Base-by-base conservation (phyloP, 2,113 vertebrate genomes). In the Mormyrus lacerda region DNA sequence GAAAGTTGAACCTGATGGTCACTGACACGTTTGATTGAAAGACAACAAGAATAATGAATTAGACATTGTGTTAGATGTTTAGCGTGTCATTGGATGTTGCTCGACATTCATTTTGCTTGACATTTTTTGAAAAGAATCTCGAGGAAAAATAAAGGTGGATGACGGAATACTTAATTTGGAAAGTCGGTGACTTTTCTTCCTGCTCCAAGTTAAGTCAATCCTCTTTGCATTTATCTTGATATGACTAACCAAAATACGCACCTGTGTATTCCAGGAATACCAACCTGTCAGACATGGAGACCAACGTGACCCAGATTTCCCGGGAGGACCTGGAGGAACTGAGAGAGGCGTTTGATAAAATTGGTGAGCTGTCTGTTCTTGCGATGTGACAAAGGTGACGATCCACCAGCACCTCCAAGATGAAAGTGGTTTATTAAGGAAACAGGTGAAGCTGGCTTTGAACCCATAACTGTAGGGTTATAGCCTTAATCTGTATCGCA, bases 281-380 rank as follows among this genome's bases (percentile, higher is more conserved):
- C 87, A 45, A 89, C 58, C 13, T 35, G 51, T 58, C 87, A 17
- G 90, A 92, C 50, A 99, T 99, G 98, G 97, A 96, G 92, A 97
- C 96, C 91, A 96, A 95, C 2, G 76, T 97, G 88, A 99, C 97
- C 2, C 97, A 97, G 90, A 97, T 99, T 92, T 96, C 98, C 89
- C 93, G 96, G 89, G 98, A 99, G 47, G 97, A 99, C 91, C 96
- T 99, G 91, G 97, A 98, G 79, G 98, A 99, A 0, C 95, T 99
- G 35, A 95, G 95, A 90, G 97, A 98, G 90, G 98, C 98, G 17
- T 99, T 99, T 89, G 92, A 95, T 91, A 99, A 97, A 96, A 98
- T 99, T 84, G 98, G 98, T 99, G 15, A 92, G 95, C 91, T 83
- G 90, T 21, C 35, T 31, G 39, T 35, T 7, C 5, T 55, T 21